phyloP scores from a whole-genome alignment of 2,113 vertebrate species.

The Tetrax tetrax region DNA sequence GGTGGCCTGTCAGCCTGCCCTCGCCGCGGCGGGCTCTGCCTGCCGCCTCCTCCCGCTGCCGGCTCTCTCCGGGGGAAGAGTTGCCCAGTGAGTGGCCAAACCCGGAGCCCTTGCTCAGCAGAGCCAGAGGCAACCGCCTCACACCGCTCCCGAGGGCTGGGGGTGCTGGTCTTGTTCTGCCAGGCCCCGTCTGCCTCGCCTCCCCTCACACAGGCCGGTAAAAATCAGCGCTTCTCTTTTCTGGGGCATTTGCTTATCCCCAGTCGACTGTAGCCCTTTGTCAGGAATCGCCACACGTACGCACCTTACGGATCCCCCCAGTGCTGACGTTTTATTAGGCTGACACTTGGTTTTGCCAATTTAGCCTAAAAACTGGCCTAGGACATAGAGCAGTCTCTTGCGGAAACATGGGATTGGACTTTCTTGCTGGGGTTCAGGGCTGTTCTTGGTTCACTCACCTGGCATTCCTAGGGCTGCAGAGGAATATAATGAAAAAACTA shows the following conservation, averaged over 20 bases:
- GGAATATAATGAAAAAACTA: accelerated
- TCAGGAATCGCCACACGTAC: accelerated
- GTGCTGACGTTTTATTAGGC: accelerated
- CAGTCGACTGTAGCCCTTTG: accelerated
- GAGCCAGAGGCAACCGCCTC: not conserved
- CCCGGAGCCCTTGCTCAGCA: not conserved
- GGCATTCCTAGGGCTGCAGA: not conserved
- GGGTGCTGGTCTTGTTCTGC: not conserved
- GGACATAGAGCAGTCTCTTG: not conserved
- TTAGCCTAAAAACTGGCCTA: not conserved
- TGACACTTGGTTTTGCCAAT: not conserved
- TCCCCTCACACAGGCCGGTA: not conserved
- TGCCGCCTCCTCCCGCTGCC: not conserved
- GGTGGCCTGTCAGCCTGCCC: not conserved
- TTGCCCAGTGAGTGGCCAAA: not conserved
- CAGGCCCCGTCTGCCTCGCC: not conserved
- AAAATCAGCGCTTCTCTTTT: not conserved
- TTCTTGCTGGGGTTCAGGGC: not conserved
- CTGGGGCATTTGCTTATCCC: accelerated
- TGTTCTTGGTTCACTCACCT: accelerated
- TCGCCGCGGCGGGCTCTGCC: not conserved
- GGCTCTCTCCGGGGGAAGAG: not conserved
- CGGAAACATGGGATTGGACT: not conserved
- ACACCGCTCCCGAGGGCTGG: not conserved
- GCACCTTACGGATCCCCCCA: not conserved